These are phyloP conservation scores for Pristionchus japonicus DNA, from an alignment of 2,888 invertebrate species.

Conservation along the genomic window DNA sequence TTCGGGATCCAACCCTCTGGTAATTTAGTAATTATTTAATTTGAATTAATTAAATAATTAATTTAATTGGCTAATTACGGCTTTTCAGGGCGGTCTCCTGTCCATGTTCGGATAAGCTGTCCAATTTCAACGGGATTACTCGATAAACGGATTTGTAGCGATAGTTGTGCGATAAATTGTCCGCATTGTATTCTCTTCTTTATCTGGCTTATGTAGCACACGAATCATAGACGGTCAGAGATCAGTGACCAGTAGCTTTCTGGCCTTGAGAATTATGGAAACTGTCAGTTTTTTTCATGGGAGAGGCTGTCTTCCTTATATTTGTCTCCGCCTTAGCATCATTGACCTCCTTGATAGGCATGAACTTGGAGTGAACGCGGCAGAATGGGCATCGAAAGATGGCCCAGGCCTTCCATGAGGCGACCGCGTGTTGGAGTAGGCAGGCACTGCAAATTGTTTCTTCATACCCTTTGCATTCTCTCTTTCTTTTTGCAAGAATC, in stretches of 20 bases:
- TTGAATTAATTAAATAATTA: not conserved
- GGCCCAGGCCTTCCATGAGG: not conserved
- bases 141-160: not conserved
- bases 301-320: too few species aligned
- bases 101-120: slow-evolving; percentile 15
- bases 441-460: not conserved
- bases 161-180: not conserved
- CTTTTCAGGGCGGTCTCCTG: not conserved
- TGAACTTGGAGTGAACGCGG: not conserved
- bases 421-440: not conserved
- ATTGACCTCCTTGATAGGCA: not conserved
- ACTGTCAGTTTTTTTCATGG: too few species aligned
- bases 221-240: too few species aligned
- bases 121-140: not conserved
- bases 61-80: not conserved
- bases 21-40: not conserved
- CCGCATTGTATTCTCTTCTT: too few species aligned
- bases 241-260: too few species aligned
- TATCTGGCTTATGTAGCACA: too few species aligned
- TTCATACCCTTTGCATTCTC: too few species aligned
- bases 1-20: not conserved
- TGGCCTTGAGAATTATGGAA: too few species aligned
- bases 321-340: not conserved
- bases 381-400: not conserved
- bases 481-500: too few species aligned